Evolutionary conservation across 2,113 vertebrate species (phyloP).

Genomic region (Pipa parva): DNA sequence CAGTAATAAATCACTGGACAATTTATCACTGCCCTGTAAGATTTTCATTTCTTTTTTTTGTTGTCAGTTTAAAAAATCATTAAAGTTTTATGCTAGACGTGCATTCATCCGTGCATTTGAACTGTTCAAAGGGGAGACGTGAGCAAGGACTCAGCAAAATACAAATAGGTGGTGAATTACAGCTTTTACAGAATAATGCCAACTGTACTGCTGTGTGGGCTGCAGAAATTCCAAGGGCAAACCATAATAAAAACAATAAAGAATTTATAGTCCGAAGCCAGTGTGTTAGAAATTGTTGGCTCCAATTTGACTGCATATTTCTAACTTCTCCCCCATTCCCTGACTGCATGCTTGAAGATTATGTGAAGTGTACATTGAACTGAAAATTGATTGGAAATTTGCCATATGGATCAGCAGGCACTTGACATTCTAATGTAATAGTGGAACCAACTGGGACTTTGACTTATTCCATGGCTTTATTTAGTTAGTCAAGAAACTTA

Average conservation of each 20-base stretch:
- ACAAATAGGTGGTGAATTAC: conserved; percentile 50
- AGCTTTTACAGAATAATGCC: conserved; percentile 51
- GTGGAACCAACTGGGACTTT: conserved; percentile 1
- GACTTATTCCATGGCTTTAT: neutral
- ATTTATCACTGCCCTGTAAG: too few relatives aligned
- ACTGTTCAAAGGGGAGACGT: conserved; percentile 42
- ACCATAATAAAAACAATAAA: conserved; percentile 45
- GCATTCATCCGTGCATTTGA: conserved; percentile 39
- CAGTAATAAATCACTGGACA: too few relatives aligned
- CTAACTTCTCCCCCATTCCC: conserved; percentile 10
- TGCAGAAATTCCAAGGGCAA: conserved; percentile 52
- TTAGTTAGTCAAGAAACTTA: conserved; percentile 5
- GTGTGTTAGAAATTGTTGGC: conserved; percentile 25
- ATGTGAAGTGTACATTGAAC: conserved; percentile 13
- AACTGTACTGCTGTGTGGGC: conserved; percentile 54
- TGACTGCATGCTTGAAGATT: conserved; percentile 16
- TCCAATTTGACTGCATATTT: conserved; percentile 38
- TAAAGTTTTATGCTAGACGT: neutral
- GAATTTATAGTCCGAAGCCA: conserved; percentile 54
- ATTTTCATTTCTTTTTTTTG: too few relatives aligned
- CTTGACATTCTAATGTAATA: conserved; percentile 22
- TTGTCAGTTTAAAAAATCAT: conserved; percentile 17
- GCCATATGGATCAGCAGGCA: conserved; percentile 24
- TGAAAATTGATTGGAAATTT: conserved; percentile 9
- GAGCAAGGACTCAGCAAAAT: conserved; percentile 46